A percentile compares a stretch with the other conserved stretches of the same genome.
Conservation (phyloP, 2,888 invertebrate genomes). For the Eupsilia transversa region DNA sequence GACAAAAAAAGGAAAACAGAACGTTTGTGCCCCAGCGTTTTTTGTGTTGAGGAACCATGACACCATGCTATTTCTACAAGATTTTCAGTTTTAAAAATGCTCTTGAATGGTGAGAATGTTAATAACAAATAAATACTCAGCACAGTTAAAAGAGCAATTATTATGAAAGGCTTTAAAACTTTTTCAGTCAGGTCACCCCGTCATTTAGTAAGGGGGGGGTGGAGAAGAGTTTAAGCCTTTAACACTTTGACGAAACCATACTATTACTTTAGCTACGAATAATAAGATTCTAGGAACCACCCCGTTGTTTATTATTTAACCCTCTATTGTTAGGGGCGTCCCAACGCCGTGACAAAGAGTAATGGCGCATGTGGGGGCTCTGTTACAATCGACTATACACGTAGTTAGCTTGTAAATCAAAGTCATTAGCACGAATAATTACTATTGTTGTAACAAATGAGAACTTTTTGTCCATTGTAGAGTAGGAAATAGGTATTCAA, state of each 20-base stretch:
- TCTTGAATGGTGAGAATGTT: too few relatives aligned
- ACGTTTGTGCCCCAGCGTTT: conserved; percentile 14
- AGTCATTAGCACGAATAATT: conserved; percentile 64
- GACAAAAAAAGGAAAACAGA: conserved; percentile 21
- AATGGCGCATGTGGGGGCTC: conserved; percentile 63
- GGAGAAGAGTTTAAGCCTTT: conserved; percentile 23
- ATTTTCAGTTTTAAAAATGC: neutral
- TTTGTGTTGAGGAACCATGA: neutral
- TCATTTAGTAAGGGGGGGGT: neutral
- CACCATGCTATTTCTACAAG: neutral
- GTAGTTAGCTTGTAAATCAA: conserved; percentile 71
- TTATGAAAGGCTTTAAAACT: neutral
- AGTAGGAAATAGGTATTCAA: conserved; percentile 8
- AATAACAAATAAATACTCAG: neutral
- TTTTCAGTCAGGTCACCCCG: neutral
- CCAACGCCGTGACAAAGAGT: conserved; percentile 68
- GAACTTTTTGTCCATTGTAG: neutral
- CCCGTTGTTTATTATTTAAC: conserved; percentile 72
- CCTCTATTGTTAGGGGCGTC: conserved; percentile 67
- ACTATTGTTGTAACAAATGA: conserved; percentile 32
- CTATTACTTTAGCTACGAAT: conserved; percentile 55
- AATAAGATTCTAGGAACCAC: conserved; percentile 65
- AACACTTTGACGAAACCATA: conserved; percentile 48
- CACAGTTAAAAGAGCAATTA: neutral
- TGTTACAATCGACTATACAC: conserved; percentile 67